phyloP scores from a whole-genome alignment of 2,113 vertebrate genomes.

The Rhipidura dahli region DNA sequence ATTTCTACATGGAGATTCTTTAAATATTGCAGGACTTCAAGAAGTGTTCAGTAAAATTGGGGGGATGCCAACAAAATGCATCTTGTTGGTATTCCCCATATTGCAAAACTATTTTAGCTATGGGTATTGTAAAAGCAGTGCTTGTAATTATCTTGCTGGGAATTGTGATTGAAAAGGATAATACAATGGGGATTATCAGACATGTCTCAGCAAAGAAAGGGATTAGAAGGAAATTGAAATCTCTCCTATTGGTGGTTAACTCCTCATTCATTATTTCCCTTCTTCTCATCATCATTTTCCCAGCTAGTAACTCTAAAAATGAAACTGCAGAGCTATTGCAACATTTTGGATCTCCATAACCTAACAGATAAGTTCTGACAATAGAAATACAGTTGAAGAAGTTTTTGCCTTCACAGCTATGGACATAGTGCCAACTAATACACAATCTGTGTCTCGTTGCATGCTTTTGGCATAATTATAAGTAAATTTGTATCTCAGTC shows the following conservation, averaged over 20 bases:
- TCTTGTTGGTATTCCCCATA: background rate
- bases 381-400: background rate
- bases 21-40: background rate
- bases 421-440: background rate
- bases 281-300: background rate
- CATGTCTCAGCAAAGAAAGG: background rate
- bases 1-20: background rate
- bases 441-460: background rate
- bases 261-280: background rate
- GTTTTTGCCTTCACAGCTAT: background rate
- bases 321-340: background rate
- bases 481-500: background rate
- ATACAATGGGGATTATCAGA: background rate
- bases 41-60: background rate
- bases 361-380: background rate
- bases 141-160: conserved; percentile 20
- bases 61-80: background rate
- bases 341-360: background rate
- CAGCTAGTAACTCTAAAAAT: background rate
- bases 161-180: background rate
- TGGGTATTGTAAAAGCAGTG: background rate
- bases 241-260: background rate
- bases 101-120: conserved; percentile 25
- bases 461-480: background rate
- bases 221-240: background rate